Conservation (phyloP, 53 echinoderm and acorn worm species). For the Mesocentrotus franciscanus region DNA sequence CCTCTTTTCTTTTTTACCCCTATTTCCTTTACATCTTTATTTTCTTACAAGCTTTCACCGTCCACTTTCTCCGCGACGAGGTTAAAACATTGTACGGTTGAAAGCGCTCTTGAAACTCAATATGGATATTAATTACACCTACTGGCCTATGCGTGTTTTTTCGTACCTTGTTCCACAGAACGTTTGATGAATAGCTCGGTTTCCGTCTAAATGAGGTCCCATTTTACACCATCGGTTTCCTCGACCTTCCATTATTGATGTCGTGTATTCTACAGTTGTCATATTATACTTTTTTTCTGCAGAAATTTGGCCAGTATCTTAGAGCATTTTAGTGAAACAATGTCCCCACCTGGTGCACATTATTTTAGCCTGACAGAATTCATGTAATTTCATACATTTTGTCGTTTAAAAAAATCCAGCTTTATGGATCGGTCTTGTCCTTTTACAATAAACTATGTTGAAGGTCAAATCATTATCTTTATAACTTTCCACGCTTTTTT, state of each 20-base stretch:
- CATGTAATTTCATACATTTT: neutral
- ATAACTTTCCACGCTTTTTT: neutral
- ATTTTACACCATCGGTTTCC: neutral
- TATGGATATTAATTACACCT: slow-evolving; percentile 66
- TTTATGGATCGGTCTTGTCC: neutral
- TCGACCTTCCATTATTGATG: neutral
- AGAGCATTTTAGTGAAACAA: neutral
- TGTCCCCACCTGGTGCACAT: slow-evolving; percentile 38
- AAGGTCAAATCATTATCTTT: neutral
- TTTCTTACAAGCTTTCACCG: slow-evolving; percentile 24
- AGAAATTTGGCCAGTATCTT: neutral
- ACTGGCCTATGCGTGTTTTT: slow-evolving; percentile 27
- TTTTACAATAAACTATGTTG: neutral
- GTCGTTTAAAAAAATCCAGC: neutral
- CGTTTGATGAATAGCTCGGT: slow-evolving; percentile 55
- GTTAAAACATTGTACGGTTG: slow-evolving; percentile 33
- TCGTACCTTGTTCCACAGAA: neutral
- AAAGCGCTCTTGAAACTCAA: slow-evolving; percentile 40
- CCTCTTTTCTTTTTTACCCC: neutral
- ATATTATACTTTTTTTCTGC: neutral
- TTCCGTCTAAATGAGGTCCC: slow-evolving; percentile 30
- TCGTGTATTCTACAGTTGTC: neutral
- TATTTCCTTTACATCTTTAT: slow-evolving; percentile 20
- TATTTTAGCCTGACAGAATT: neutral
- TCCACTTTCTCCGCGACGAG: slow-evolving; percentile 10